Evolutionary conservation across 2,797 vertebrate genomes (phyloP), one percentile per base, ranked within the genome.

Genomic region (Emydoidea blandingii): DNA sequence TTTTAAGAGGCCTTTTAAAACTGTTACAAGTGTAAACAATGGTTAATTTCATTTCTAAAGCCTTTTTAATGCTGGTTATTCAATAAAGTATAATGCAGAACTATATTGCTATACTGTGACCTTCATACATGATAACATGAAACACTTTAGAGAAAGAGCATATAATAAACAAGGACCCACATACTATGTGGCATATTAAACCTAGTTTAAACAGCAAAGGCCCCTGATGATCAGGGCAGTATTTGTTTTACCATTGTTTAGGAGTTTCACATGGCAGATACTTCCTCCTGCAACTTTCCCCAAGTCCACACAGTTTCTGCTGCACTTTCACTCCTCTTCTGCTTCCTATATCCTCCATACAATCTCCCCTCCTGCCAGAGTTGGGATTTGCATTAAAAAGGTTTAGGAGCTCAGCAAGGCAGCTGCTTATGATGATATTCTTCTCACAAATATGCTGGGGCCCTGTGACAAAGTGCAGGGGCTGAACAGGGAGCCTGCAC

Each of bases 391-490:
- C 41, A 23, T n/a, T 29, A 82, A 25, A 41, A 86, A 57, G 44
- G 79, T 49, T n/a, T 56, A 49, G 31, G 23, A 53, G 8, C 47
- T 31, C 34, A 44, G 19, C 44, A 0, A 0, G 11, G 29, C 53
- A 81, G 54, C 34, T 49, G 74, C 44, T 50, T 44, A 23, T 52
- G 6, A 44, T 76, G 25, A 25, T 81, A 37, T 15, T 16, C 72
- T 25, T 74, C 47, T 31, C 59, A 8, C 16, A 92, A 50, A 72
- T 15, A 57, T 57, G 59, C 14, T 59, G 29, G 57, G 57, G 12
- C 29, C 6, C 57, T 31, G 31, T 34, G 59, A 34, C 12, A 16
- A 16, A 34, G 59, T 34, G 14, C 62, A 65, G 34, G 34, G 34
- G 34, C 4, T n/a, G 34, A 68, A 68, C 34, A 19, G 62, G 62